Base-by-base conservation (phyloP, 2,888 invertebrate genomes). In the Habrosyne pyritoides region DNA sequence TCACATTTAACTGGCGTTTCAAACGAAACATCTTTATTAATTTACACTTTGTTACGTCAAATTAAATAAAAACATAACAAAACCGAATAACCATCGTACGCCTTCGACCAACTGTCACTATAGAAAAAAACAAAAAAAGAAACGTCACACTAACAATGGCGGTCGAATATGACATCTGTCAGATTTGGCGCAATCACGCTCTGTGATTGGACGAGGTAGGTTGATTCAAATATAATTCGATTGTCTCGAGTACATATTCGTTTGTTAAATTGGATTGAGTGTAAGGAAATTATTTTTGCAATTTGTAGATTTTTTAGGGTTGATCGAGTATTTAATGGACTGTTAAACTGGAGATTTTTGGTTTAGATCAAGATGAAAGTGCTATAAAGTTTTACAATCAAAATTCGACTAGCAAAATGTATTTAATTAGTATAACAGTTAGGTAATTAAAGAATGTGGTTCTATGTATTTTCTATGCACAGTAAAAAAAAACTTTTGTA, bases 121-220 rank as follows among this genome's bases (percentile, higher is more conserved):
- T 74, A 18, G 18, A 42, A 42, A 42, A 42, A 36, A 36, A 14
- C n/a, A 42, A 42, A 86, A 87, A 87, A 86, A 81, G 75, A 78
- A 84, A 86, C 76, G 79, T 78, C 82, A 78, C 73, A 82, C 79
- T 79, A 81, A 75, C 74, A 76, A 78, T 75, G 72, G 68, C 83
- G 81, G 79, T 73, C 77, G 77, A 82, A 83, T 80, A 79, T 87
- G 90, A 89, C 90, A 91, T 86, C 87, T 91, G 90, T 89, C 89
- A 89, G 85, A 84, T 86, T 83, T 83, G n/a, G 79, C 68, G 73
- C 76, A 73, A 42, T 42, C 67, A 61, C 56, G 66, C 66, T 64
- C 54, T 53, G 60, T 67, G 73, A 69, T 67, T 60, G 67, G 66
- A 57, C 68, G 61, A 57, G 54, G 63, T 55, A 65, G 63, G 75